Percentiles rank a stretch among this genome's conserved stretches.
Conservation (phyloP, 1,140 invertebrate species). For the Heliothis virescens region DNA sequence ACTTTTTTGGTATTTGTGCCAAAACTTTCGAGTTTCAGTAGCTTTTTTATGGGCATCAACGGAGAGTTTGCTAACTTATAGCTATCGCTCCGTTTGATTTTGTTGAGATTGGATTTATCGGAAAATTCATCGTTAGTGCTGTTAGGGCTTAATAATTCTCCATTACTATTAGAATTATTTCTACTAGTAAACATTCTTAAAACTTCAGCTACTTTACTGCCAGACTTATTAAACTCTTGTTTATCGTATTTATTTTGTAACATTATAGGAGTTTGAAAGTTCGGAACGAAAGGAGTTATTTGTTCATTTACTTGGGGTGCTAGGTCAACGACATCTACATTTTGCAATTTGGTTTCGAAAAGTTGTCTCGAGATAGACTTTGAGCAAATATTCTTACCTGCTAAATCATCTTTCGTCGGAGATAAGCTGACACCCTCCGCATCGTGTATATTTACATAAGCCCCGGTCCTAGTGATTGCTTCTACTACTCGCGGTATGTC, state of each 20-base stretch:
- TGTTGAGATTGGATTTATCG: constrained; percentile 75
- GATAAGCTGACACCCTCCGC: constrained; percentile 88
- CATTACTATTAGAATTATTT: constrained; percentile 64
- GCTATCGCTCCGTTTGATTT: constrained; percentile 93
- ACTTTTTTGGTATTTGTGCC: constrained; percentile 79
- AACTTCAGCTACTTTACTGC: constrained; percentile 81
- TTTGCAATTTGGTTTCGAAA: constrained; percentile 58
- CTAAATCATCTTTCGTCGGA: constrained; percentile 86
- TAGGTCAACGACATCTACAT: constrained; percentile 50
- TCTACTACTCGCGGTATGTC: constrained; percentile 78
- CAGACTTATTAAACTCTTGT: constrained; percentile 66
- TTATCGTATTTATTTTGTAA: constrained; percentile 70
- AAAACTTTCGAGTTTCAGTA: constrained; percentile 83
- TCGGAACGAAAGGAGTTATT: constrained; percentile 79
- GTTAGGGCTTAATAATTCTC: constrained; percentile 49
- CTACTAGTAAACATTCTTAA: constrained; percentile 83
- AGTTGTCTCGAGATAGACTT: constrained; percentile 62
- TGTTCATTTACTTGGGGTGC: constrained; percentile 60
- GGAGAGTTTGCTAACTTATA: constrained; percentile 94
- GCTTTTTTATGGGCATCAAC: constrained; percentile 87
- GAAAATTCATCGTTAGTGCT: constrained; percentile 56
- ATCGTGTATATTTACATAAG: constrained; percentile 91
- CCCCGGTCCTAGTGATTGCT: constrained; percentile 86
- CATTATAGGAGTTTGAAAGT: constrained; percentile 81
- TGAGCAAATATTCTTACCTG: constrained; percentile 86